Evolutionary conservation across 2,113 vertebrate species (phyloP), one percentile per base, ranked within the genome.

Genomic region (Uropsilus gracilis): DNA sequence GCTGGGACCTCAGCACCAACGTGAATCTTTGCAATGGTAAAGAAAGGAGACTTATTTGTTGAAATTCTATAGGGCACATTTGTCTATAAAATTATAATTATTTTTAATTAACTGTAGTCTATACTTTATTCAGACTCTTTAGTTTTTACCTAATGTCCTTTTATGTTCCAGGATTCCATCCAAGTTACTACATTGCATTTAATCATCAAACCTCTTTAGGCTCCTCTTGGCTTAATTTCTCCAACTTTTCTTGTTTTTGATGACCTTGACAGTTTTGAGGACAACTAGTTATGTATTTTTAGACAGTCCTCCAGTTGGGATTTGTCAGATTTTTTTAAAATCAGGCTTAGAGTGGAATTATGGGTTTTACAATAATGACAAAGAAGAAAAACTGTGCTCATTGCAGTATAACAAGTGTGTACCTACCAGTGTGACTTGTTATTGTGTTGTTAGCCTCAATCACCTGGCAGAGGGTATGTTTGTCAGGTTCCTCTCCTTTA

Each of bases 221-320:
- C 20, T 87, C 59, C 32, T 95, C 71, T 88, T 88, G 92, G 81
- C 48, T n/a, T 1, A 16, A 11, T 69, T 69, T 88, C 89, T 95
- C 37, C 66, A 72, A 26, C 20, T 73, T 81, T 18, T 18, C 28
- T 78, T 50, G 77, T 39, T 88, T 91, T 90, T 78, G 55, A 85
- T 57, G 72, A 94, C 72, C 78, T 86, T 86, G 57, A 30, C 73
- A 78, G 81, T 76, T 85, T 63, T 77, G 86, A 82, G n/a, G 64
- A 82, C n/a, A 59, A 48, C 4, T 20, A 7, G 26, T 59, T 32
- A 55, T 64, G 8, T 55, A 37, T 89, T 92, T 89, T 92, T 37
- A 86, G 63, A 59, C 16, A 22, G n/a, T 12, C n/a, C n/a, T 7
- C 85, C 12, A 16, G 1, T 8, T 50, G 68, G 55, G 44, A 42